A percentile compares a stretch with the other conserved stretches of the same genome.
These are phyloP conservation scores for Pterostichus madidus DNA, from an alignment of 2,888 invertebrate genomes.

Conservation along the genomic window DNA sequence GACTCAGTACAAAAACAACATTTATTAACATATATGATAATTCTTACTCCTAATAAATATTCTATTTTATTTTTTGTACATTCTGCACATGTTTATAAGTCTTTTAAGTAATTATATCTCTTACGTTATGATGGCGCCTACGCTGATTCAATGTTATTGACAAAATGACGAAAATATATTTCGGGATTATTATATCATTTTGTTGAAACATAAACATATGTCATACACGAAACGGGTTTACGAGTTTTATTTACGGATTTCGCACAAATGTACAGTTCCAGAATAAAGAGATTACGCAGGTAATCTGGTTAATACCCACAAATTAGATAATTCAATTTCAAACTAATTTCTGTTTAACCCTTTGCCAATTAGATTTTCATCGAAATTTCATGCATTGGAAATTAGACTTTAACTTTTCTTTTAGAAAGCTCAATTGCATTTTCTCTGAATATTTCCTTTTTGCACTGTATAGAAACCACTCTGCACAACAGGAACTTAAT, in stretches of 20 bases:
- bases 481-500: no score
- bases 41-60: slow-evolving; percentile 42
- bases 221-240: neutral
- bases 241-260: neutral
- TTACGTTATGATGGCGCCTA: slow-evolving; percentile 41
- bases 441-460: no score
- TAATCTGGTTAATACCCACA: no score
- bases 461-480: no score
- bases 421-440: no score
- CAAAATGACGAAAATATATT: slow-evolving; percentile 52
- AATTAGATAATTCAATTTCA: no score
- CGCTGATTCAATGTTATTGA: slow-evolving; percentile 35
- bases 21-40: slow-evolving; percentile 51
- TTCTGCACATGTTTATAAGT: slow-evolving; percentile 18
- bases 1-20: slow-evolving; percentile 32
- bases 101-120: slow-evolving; percentile 15
- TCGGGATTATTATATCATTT: slow-evolving; percentile 41
- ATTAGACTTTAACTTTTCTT: no score
- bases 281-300: no score
- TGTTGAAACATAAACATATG: neutral
- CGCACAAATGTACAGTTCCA: no score
- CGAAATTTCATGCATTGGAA: no score
- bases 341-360: no score
- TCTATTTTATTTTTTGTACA: slow-evolving; percentile 31
- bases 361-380: no score